Evolutionary conservation across 2,888 invertebrate genomes (phyloP).

Genomic region (Agriopis aurantiaria): DNA sequence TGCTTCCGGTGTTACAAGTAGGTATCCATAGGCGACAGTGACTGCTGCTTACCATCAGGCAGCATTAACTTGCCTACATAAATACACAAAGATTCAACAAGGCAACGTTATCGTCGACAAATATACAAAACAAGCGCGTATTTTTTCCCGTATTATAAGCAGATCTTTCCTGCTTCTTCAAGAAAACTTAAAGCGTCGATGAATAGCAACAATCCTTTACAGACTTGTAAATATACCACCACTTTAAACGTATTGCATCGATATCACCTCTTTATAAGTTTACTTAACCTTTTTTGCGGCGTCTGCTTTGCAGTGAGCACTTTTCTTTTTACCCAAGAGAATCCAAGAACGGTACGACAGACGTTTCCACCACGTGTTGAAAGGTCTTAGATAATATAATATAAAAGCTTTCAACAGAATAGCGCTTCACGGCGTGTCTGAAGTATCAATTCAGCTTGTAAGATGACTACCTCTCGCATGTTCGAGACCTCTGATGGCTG

Average conservation of each 20-base stretch:
- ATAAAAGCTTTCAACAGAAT: conserved; percentile 86
- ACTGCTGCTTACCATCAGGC: too few species aligned
- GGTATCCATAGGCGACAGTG: too few species aligned
- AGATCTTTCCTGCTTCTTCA: conserved; percentile 6
- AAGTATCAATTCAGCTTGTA: conserved; percentile 85
- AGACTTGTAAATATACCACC: conserved; percentile 34
- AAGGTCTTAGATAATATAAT: conserved; percentile 85
- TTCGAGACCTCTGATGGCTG: conserved; percentile 74
- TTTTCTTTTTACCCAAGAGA: conserved; percentile 68
- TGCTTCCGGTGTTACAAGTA: too few species aligned
- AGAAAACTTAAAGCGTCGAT: conserved; percentile 36
- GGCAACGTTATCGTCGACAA: too few species aligned
- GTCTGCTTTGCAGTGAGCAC: conserved; percentile 59
- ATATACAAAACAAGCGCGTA: too few species aligned
- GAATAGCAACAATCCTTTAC: conserved; percentile 35
- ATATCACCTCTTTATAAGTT: conserved; percentile 62
- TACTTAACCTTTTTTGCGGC: conserved; percentile 57
- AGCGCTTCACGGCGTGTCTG: conserved; percentile 80
- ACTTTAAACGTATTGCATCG: conserved; percentile 53
- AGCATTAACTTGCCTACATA: too few species aligned
- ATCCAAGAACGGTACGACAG: conserved; percentile 79
- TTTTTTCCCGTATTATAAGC: not conserved
- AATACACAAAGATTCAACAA: too few species aligned
- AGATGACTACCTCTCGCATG: conserved; percentile 75
- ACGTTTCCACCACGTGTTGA: conserved; percentile 80